Percentiles rank a stretch among this genome's conserved stretches.
phyloP scores from a whole-genome alignment of 2,888 invertebrate genomes.

The Pemphredon lugubris region DNA sequence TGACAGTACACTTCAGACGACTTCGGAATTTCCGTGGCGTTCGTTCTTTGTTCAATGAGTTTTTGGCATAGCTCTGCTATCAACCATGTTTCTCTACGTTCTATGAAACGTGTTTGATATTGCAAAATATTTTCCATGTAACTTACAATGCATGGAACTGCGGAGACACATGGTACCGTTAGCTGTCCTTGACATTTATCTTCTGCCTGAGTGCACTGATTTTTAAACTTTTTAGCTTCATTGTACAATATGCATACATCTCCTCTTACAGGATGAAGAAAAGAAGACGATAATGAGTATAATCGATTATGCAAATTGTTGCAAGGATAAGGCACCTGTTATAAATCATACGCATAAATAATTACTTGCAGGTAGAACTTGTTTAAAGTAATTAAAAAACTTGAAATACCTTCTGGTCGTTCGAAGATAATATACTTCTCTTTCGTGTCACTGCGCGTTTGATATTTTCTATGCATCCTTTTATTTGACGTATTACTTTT shows the following conservation, averaged over 20 bases:
- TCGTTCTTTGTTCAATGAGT: not conserved
- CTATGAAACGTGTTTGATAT: not conserved
- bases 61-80: not conserved
- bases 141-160: not conserved
- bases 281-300: not conserved
- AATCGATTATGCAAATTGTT: too few relatives aligned
- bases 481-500: slow-evolving; percentile 21
- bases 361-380: not conserved
- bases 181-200: not conserved
- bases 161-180: not conserved
- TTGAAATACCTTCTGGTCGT: slow-evolving; percentile 25
- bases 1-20: too few relatives aligned
- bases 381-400: not conserved
- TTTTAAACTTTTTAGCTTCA: slow-evolving; percentile 5
- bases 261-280: slow-evolving; percentile 8
- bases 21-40: not conserved
- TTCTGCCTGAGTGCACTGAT: slow-evolving; percentile 19
- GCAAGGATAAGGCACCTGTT: slow-evolving; percentile 4
- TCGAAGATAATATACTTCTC: not conserved
- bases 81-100: not conserved
- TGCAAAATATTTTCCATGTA: not conserved
- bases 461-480: slow-evolving; percentile 16
- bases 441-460: not conserved
- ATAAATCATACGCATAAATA: not conserved
- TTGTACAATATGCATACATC: not conserved